Evolutionary conservation across 37 sponge, comb jelly and placozoan genomes (phyloP).

Genomic region (Theonella swinhoei): DNA sequence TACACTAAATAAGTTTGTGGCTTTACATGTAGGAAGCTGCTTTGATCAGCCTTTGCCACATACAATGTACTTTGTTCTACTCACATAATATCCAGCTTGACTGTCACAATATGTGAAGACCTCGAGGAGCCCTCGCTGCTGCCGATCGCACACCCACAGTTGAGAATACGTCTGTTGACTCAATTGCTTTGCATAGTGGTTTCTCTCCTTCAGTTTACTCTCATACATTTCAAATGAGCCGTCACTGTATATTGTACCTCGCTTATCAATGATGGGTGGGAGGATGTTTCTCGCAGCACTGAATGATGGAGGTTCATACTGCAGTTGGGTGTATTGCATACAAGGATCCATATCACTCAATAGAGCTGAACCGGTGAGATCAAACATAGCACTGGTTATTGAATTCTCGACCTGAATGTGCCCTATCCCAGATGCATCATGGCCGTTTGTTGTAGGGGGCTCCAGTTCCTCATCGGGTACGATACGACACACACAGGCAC

Average conservation of each 20-base stretch:
- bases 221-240: neutral
- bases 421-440: too few relatives aligned
- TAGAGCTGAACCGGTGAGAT: neutral
- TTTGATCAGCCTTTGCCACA: neutral
- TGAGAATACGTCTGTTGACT: neutral
- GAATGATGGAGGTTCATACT: neutral
- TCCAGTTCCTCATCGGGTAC: constrained; percentile 1
- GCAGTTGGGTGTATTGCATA: neutral
- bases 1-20: too few relatives aligned
- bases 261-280: neutral
- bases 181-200: neutral
- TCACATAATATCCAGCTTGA: neutral
- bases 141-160: neutral
- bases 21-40: too few relatives aligned
- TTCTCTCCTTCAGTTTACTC: neutral
- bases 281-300: neutral
- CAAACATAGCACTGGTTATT: neutral
- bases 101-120: neutral
- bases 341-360: neutral
- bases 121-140: neutral
- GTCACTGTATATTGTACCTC: neutral
- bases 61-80: neutral
- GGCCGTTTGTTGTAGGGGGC: neutral
- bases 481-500: constrained; percentile 38
- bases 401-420: neutral